Evolutionary conservation across 2,113 vertebrate genomes (phyloP), one percentile per base, ranked within the genome.

Genomic region (Eubucco bourcierii): DNA sequence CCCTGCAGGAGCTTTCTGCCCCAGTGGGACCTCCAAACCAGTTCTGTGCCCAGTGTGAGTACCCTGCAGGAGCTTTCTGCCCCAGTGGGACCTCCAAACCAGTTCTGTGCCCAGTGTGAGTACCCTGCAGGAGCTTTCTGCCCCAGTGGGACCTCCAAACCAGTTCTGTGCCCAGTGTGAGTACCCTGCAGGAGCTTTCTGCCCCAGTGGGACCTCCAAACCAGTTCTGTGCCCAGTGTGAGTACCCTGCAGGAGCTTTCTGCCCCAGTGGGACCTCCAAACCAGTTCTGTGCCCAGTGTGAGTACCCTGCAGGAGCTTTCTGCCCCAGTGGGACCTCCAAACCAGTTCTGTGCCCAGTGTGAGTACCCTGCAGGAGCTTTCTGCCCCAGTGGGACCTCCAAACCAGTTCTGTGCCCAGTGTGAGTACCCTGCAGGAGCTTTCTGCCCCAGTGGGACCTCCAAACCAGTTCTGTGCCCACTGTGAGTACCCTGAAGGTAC

Each of bases 71-170:
- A 71, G 97, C 98, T 9, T 99, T 98, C 95, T 99, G 99, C 95
- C 93, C 96, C 18, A 80, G 94, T 29, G 98, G 98, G 27, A 98
- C 98, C 82, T 98, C 98, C 56, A 99, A 99, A 90, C 99, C 99
- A 1, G 85, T 93, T 67, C 97, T 97, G 14, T 99, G n/a, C n/a
- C n/a, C n/a, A n/a, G n/a, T n/a, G n/a, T n/a, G n/a, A n/a, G n/a
- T n/a, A n/a, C 91, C 98, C 98, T 10, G 92, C 98, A 8, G 99
- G 98, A 71, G 97, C 98, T 9, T 99, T 98, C 95, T 99, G 99
- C 95, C 93, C 96, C 18, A 80, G 94, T 29, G 98, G 98, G 27
- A 98, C 98, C 82, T 98, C 98, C 56, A 99, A 99, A 90, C 99
- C 99, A 1, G 85, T 93, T 67, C 97, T 97, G 14, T 99, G n/a